Evolutionary conservation across 1,140 invertebrate genomes (phyloP).

Genomic region (Harpegnathos saltator): DNA sequence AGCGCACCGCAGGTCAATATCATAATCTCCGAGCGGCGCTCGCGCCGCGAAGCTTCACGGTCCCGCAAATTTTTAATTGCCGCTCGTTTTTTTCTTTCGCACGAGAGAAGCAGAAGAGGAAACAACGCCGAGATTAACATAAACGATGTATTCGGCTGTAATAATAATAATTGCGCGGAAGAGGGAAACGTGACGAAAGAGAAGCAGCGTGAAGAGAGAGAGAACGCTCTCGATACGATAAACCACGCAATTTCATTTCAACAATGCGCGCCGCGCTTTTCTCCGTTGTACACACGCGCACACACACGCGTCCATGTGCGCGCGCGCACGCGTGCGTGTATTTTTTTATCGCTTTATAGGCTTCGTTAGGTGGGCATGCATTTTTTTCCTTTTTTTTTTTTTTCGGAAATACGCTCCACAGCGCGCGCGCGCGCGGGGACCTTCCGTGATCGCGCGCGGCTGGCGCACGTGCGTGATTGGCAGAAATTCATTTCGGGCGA

Average conservation of each 20-base stretch:
- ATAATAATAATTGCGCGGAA: not conserved
- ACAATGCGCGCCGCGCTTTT: not conserved
- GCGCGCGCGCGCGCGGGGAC: not conserved
- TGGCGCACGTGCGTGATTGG: slow-evolving; percentile 77
- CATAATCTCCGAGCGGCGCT: slow-evolving; percentile 11
- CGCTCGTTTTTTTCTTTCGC: slow-evolving; percentile 5
- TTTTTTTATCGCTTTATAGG: slow-evolving; percentile 49
- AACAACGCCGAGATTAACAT: not conserved
- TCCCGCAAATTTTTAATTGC: slow-evolving; percentile 16
- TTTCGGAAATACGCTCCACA: slow-evolving; percentile 43
- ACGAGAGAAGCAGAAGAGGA: too few relatives aligned
- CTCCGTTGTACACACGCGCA: not conserved
- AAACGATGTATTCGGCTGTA: too few relatives aligned
- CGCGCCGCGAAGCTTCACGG: not conserved
- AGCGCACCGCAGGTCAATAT: slow-evolving; percentile 10
- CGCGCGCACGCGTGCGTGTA: too few relatives aligned
- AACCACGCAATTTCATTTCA: slow-evolving; percentile 32
- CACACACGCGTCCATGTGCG: too few relatives aligned
- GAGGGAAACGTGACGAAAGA: not conserved
- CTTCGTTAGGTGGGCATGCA: slow-evolving; percentile 34
- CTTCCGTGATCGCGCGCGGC: slow-evolving; percentile 40
- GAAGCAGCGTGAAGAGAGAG: not conserved
- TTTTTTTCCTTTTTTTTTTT: slow-evolving; percentile 12
- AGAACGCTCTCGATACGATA: not conserved
- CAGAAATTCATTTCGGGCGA: slow-evolving; percentile 80